Evolutionary conservation across 2,888 invertebrate species (phyloP).

Genomic region (Pristionchus fissidentatus): DNA sequence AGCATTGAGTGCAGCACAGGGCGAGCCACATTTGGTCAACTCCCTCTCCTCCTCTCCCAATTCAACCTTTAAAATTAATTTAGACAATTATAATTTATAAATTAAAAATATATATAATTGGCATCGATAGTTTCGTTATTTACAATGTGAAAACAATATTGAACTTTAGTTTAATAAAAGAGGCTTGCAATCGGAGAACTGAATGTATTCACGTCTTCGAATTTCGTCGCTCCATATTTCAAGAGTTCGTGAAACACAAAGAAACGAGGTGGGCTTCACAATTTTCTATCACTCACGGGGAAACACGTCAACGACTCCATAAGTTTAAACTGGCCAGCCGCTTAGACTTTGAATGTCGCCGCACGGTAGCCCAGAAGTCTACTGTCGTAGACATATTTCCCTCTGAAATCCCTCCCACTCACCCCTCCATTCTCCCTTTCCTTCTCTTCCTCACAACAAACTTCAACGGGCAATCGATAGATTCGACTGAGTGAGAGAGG

Average conservation of each 20-base stretch:
- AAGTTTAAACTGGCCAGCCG: background rate
- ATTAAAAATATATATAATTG: background rate
- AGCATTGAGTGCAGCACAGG: constrained; percentile 39
- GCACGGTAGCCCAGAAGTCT: no score
- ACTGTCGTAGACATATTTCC: no score
- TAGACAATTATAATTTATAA: background rate
- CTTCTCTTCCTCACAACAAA: constrained; percentile 18
- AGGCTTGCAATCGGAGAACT: background rate
- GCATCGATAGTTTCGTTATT: background rate
- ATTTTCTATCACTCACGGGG: background rate
- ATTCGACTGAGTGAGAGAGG: constrained; percentile 21
- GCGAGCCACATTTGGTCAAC: constrained; percentile 24
- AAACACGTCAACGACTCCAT: no score
- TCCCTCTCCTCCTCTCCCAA: background rate
- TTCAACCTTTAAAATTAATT: background rate
- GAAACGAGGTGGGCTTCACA: no score
- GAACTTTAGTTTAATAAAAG: background rate
- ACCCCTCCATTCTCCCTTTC: background rate
- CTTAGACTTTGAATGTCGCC: no score
- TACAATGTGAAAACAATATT: background rate
- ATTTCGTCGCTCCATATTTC: no score
- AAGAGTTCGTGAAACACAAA: no score
- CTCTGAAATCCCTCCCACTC: no score
- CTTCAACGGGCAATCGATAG: constrained; percentile 45
- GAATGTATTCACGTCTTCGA: background rate